Evolutionary conservation across 2,888 invertebrate genomes (phyloP), one percentile per base, ranked within the genome.

Genomic region (Ferrisia virgata): DNA sequence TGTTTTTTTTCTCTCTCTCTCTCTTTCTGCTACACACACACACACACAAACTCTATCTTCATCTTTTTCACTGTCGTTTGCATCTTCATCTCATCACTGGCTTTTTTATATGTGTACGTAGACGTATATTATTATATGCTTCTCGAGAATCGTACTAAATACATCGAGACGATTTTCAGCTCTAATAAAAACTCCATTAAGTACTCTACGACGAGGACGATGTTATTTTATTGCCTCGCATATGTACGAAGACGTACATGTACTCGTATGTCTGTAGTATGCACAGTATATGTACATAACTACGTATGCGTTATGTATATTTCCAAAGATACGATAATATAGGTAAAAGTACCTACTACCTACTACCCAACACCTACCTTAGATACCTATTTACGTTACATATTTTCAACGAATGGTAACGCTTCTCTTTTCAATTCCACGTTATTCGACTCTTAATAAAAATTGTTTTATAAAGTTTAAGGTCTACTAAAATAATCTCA

Each of bases 151-250:
- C 64, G 28, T 64, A 58, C 22, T 4, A 18, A 22, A 22, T 0
- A 2, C 28, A 33, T 33, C 31, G 72, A 72, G n/a, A 33, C 72
- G 72, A 72, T 72, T 72, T 33, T 33, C 9, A 31, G 33, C 72
- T 72, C 72, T 72, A 72, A 72, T 72, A 72, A 72, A 72, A 72
- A 72, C 72, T 33, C 72, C 72, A 72, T 72, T 72, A 72, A 72
- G 47, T 3, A 18, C 18, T 47, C 47, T 18, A 47, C 13, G 18
- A 40, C 64, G 64, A 31, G 64, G 28, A 25, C 64, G 64, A 28
- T 31, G 64, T 28, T 64, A 31, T 64, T 64, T 64, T 64, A 64
- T 64, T 11, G 64, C 31, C 64, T n/a, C n/a, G 40, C 40, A 47
- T 47, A 47, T 43, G 43, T 43, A 15, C 43, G 43, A 43, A 11